Percentiles rank a stretch among this genome's conserved stretches.
phyloP scores from a whole-genome alignment of 1,140 invertebrate species.

The Sycophila sp. region DNA sequence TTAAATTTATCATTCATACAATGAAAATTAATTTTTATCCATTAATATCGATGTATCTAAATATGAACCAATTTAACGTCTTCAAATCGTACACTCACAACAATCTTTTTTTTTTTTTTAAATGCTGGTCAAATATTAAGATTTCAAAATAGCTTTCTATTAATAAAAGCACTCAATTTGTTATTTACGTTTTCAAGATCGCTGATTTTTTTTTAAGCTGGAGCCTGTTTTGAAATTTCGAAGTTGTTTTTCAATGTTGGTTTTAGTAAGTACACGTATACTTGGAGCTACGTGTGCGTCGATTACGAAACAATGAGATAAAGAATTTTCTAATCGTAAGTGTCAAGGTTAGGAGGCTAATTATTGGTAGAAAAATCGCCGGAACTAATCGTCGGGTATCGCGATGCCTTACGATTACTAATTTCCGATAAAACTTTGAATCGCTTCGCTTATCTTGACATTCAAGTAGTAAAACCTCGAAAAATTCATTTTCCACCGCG shows the following conservation, averaged over 20 bases:
- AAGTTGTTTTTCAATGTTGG: background rate
- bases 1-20: background rate
- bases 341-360: conserved; percentile 28
- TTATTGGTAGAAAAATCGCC: background rate
- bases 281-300: background rate
- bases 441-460: background rate
- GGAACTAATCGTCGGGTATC: background rate
- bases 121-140: background rate
- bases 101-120: background rate
- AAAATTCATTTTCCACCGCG: background rate
- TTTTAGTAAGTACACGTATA: background rate
- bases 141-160: background rate
- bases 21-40: background rate
- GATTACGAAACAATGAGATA: conserved; percentile 29
- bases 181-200: too few species aligned
- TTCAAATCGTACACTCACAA: too few species aligned
- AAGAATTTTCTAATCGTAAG: conserved; percentile 31
- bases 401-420: conserved; percentile 7
- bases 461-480: conserved; percentile 1
- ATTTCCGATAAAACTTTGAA: conserved; percentile 10
- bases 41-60: too few species aligned
- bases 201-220: background rate
- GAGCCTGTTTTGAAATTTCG: background rate
- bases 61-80: too few species aligned
- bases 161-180: too few species aligned